Evolutionary conservation across 2,888 invertebrate genomes (phyloP).

Genomic region (Orchesella flavescens): DNA sequence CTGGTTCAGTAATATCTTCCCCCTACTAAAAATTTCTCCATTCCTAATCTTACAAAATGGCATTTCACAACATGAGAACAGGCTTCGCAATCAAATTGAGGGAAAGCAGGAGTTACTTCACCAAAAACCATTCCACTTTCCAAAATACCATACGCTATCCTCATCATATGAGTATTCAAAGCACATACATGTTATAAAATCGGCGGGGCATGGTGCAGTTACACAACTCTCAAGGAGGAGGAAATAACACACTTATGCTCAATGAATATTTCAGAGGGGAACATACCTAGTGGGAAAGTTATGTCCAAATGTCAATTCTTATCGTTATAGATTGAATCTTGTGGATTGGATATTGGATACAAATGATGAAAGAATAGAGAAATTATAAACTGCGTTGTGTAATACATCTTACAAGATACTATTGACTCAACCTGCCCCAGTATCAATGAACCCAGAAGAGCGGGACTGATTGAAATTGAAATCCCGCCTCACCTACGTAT

Average conservation of each 20-base stretch:
- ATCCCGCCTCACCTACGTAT: no score
- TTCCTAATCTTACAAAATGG: conserved; percentile 45
- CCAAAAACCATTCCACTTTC: no score
- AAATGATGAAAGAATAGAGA: no score
- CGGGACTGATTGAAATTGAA: no score
- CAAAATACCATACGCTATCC: conserved; percentile 14
- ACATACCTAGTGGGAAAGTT: conserved; percentile 5
- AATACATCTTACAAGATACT: no score
- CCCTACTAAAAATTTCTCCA: conserved; percentile 21
- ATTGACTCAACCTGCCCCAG: no score
- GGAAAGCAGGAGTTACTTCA: no score
- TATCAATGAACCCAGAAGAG: no score
- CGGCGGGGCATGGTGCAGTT: conserved; percentile 41
- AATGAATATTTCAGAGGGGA: conserved; percentile 45
- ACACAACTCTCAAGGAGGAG: conserved; percentile 5
- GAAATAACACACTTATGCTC: conserved; percentile 41
- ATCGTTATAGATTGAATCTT: conserved; percentile 31
- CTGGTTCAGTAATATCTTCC: conserved; percentile 49
- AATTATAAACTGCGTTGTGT: no score
- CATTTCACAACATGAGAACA: conserved; percentile 24
- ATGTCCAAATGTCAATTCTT: conserved; percentile 24
- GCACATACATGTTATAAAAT: conserved; percentile 50
- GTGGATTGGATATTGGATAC: no score
- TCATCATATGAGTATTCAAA: conserved; percentile 36
- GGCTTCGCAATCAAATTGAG: no score